A percentile compares a stretch with the other conserved stretches of the same genome.
Evolutionary conservation across 2,888 invertebrate species (phyloP).

Genomic region (Dicranocentrus wangi): DNA sequence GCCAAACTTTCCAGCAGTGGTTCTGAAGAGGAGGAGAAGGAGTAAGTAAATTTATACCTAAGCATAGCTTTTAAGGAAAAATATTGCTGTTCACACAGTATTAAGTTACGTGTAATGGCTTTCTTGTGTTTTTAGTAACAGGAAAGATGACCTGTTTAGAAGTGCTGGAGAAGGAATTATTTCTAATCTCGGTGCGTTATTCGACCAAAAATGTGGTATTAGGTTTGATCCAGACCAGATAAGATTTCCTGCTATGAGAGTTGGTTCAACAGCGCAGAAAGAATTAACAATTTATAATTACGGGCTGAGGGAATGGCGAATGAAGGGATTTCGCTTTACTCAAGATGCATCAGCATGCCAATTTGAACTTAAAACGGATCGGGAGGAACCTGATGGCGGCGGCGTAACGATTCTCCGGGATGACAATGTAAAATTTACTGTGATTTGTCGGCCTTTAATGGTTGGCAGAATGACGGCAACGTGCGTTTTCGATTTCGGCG

Average conservation of each 20-base stretch:
- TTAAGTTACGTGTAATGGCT: too few species aligned
- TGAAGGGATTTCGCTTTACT: constrained; percentile 37
- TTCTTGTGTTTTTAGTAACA: too few species aligned
- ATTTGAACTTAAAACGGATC: constrained; percentile 45
- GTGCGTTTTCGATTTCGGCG: constrained; percentile 79
- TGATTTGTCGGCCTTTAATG: constrained; percentile 79
- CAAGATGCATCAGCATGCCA: constrained; percentile 63
- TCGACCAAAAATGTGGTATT: constrained; percentile 65
- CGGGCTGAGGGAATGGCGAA: constrained; percentile 1
- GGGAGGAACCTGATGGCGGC: constrained; percentile 73
- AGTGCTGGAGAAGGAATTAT: too few species aligned
- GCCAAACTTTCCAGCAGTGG: too few species aligned
- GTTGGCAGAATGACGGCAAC: constrained; percentile 80
- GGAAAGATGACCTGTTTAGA: too few species aligned
- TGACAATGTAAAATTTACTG: constrained; percentile 75
- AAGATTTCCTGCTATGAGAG: constrained; percentile 38
- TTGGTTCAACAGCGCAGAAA: constrained; percentile 38
- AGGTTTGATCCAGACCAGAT: constrained; percentile 49
- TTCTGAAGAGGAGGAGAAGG: too few species aligned
- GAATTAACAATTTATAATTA: constrained; percentile 57
- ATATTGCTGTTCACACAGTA: too few species aligned
- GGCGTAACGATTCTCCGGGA: constrained; percentile 76
- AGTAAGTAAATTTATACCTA: too few species aligned
- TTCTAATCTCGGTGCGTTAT: too few species aligned
- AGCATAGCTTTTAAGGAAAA: too few species aligned